These are phyloP conservation scores for Gallinago stenura DNA, from an alignment of 2,797 vertebrate species.

Conservation along the genomic window DNA sequence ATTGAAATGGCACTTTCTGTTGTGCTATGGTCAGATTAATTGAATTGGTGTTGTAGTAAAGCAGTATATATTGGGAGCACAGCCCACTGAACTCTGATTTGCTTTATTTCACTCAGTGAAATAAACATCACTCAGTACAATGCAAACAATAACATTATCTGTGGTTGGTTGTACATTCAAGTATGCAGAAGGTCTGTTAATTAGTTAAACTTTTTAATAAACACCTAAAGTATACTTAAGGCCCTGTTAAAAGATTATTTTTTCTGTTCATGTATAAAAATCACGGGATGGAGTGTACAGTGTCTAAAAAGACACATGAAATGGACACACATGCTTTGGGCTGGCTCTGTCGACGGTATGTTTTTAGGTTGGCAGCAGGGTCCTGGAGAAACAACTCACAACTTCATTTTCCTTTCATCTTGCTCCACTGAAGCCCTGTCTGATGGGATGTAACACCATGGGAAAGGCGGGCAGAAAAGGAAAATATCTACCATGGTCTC, in stretches of 20 bases:
- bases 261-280: background rate
- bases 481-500: background rate
- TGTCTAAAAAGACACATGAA: background rate
- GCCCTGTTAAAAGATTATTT: background rate
- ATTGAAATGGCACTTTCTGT: background rate
- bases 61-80: background rate
- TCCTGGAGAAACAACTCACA: background rate
- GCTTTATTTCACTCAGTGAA: background rate
- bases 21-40: background rate
- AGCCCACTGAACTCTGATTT: background rate
- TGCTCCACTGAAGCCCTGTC: background rate
- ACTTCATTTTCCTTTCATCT: rapidly evolving
- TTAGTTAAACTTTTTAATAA: conserved; percentile 49
- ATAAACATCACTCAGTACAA: background rate
- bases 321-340: background rate
- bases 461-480: background rate
- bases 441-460: background rate
- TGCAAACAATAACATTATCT: conserved; percentile 34
- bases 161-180: background rate
- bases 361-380: background rate
- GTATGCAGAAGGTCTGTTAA: background rate
- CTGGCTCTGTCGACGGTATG: background rate
- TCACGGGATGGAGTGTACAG: background rate
- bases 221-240: background rate
- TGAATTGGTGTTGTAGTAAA: background rate